These are phyloP conservation scores for Peromyscus polionotus DNA, from an alignment of 2,113 vertebrate species.

Conservation along the genomic window DNA sequence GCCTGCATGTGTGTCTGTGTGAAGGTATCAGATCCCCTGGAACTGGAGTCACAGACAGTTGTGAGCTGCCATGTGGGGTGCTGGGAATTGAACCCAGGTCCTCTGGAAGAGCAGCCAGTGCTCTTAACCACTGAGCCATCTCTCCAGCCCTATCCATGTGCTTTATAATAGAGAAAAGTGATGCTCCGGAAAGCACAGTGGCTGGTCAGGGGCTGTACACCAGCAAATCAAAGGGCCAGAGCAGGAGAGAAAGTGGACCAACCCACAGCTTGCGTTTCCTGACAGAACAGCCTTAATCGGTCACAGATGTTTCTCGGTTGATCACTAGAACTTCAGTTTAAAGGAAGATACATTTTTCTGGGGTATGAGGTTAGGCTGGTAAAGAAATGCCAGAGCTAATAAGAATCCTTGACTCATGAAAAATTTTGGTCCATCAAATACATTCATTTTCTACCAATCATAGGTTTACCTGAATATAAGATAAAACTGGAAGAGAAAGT, in stretches of 20 bases:
- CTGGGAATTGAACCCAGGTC: not conserved
- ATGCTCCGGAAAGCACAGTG: not conserved
- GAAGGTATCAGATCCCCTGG: not conserved
- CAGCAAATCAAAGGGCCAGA: not conserved
- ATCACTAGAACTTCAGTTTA: not conserved
- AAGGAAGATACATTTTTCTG: not conserved
- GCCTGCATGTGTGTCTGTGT: not conserved
- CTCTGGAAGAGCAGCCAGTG: not conserved
- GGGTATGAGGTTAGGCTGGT: not conserved
- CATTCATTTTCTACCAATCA: not conserved
- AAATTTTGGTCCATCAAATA: not conserved
- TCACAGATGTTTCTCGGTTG: not conserved
- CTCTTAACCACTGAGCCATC: not conserved
- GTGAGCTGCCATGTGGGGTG: not conserved
- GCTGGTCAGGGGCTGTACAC: not conserved
- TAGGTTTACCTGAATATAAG: not conserved
- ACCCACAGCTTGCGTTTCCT: too few species aligned
- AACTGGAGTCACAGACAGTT: not conserved
- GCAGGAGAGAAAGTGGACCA: not conserved
- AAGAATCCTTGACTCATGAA: not conserved
- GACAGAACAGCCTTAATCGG: not conserved
- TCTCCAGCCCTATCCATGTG: not conserved
- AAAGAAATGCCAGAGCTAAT: not conserved
- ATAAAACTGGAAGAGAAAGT: not conserved
- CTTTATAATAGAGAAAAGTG: not conserved